phyloP scores from a whole-genome alignment of 2,113 vertebrate genomes.

The Tachycineta bicolor region DNA sequence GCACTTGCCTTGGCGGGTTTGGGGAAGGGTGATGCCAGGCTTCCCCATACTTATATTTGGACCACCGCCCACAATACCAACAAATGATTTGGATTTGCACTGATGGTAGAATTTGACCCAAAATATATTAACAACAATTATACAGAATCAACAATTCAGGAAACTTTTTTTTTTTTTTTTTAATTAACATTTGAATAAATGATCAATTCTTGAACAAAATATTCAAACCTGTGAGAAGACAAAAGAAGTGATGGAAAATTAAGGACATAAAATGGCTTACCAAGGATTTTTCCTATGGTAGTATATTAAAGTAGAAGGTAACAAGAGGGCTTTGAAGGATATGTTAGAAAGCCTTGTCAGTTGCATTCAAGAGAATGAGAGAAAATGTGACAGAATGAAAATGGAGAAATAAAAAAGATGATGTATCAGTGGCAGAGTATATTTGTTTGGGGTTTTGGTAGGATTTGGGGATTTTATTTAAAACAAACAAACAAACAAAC shows the following conservation, averaged over 20 bases:
- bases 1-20: too few relatives aligned
- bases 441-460: neutral
- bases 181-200: conserved; percentile 44
- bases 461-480: neutral
- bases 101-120: neutral
- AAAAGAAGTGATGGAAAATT: conserved; percentile 19
- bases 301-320: conserved; percentile 52
- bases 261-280: conserved; percentile 32
- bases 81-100: neutral
- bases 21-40: too few relatives aligned
- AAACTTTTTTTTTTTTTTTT: neutral
- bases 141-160: conserved; percentile 1
- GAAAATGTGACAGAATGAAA: conserved; percentile 33
- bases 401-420: conserved; percentile 36
- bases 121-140: conserved; percentile 12
- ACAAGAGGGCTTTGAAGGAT: conserved; percentile 55
- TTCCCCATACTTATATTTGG: too few relatives aligned
- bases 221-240: conserved; percentile 8
- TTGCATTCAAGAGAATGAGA: neutral
- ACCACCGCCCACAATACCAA: too few relatives aligned
- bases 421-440: neutral
- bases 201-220: neutral
- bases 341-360: conserved; percentile 29
- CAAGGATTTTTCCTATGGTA: conserved; percentile 14
- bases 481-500: neutral